Conservation (phyloP, 2,888 invertebrate species). For the Formica aserva region DNA sequence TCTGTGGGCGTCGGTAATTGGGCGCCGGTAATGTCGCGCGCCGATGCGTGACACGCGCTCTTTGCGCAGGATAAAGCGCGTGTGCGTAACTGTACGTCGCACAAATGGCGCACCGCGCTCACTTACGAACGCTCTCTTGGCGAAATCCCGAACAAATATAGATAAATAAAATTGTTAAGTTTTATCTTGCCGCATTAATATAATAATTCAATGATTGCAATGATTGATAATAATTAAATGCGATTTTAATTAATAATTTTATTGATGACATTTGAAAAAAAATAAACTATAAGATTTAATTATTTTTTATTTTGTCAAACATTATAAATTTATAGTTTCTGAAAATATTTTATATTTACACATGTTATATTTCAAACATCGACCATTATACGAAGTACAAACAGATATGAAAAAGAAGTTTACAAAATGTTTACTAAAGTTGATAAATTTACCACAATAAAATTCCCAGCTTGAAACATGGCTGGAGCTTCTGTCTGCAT, state of each 20-base stretch:
- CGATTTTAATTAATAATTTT: neutral
- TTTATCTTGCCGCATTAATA: neutral
- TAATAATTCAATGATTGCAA: neutral
- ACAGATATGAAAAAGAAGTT: constrained; percentile 71
- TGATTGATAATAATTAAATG: neutral
- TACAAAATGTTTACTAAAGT: constrained; percentile 71
- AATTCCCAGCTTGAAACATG: constrained; percentile 65
- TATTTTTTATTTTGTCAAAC: neutral
- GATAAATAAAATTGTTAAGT: neutral
- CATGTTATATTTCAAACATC: constrained; percentile 14
- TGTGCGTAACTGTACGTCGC: too few relatives aligned
- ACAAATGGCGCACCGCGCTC: too few relatives aligned
- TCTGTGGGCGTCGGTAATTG: too few relatives aligned
- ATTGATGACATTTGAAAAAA: neutral
- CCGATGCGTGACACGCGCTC: too few relatives aligned
- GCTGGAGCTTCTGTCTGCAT: constrained; percentile 65
- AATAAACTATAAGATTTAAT: neutral
- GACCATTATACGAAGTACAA: constrained; percentile 62
- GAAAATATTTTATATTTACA: neutral
- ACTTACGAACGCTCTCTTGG: too few relatives aligned
- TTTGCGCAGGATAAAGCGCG: too few relatives aligned
- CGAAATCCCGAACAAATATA: neutral
- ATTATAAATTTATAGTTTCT: neutral
- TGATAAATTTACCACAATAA: constrained; percentile 66
- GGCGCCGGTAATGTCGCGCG: too few relatives aligned